Conservation (phyloP, 23 tunicate genomes). For the Trididemnum nubilum region DNA sequence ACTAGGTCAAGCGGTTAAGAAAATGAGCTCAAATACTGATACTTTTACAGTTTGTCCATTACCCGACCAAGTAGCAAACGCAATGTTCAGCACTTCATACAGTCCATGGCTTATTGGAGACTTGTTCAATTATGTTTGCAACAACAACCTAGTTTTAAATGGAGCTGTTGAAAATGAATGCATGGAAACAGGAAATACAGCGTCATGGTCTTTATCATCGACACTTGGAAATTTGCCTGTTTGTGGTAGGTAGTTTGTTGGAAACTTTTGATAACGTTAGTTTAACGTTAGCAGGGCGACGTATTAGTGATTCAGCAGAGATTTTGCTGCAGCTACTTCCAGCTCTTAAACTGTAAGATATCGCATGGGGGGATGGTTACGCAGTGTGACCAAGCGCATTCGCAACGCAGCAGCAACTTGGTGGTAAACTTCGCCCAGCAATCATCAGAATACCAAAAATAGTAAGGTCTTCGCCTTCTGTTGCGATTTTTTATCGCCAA, state of each 20-base stretch:
- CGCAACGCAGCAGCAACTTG: neutral
- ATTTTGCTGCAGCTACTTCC: too few species aligned
- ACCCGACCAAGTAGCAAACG: neutral
- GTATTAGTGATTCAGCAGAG: too few species aligned
- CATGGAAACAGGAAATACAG: neutral
- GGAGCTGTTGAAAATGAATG: neutral
- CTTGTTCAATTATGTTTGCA: neutral
- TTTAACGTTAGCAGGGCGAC: too few species aligned
- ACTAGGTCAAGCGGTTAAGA: too few species aligned
- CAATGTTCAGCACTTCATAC: neutral
- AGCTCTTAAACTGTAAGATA: too few species aligned
- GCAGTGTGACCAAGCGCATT: too few species aligned
- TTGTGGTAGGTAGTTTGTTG: neutral
- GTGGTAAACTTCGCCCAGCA: neutral
- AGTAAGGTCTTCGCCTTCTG: too few species aligned
- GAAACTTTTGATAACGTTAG: neutral
- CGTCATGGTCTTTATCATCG: neutral
- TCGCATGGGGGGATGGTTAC: too few species aligned
- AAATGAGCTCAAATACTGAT: too few species aligned
- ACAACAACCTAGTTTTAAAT: neutral
- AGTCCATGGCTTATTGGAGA: conserved; percentile 3
- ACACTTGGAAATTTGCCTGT: neutral
- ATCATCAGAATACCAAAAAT: too few species aligned
- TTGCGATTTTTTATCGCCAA: too few species aligned
- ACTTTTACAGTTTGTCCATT: neutral